Base-by-base conservation (phyloP, 1,140 invertebrate species). In the Tetragonula clypearis region DNA sequence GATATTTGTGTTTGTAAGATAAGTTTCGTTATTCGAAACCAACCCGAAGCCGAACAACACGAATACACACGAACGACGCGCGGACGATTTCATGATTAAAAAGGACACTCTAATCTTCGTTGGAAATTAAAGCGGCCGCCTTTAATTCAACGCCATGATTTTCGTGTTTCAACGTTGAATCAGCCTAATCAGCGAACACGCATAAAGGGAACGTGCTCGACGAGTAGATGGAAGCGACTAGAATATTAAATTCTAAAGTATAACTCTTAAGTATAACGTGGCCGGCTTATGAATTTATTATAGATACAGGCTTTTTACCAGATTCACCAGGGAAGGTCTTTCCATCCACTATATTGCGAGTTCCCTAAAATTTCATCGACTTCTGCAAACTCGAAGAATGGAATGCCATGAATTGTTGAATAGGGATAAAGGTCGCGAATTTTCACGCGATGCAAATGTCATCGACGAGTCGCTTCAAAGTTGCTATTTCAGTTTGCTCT, bases 81-180 rank as follows among this genome's bases (percentile, higher is more conserved):
- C 21, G 8, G 74, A 82, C 41, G 82, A 82, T 55, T 58, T 66
- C 8, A 23, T 49, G 26, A 71, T 69, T 68, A 23, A 49, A 69
- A 30, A 35, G 9, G 14, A 30, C 49, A 3, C 30, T n/a, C 14
- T 53, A 56, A 75, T 35, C 49, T 49, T 35, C 41, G 55, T 15
- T 8, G 17, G 8, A 15, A 60, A 80, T 73, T 60, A 73, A 80
- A 80, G 14, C 30, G 21, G 3, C 1, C 19, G 23, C 41, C 1
- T 21, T 66, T 53, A 14, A 53, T 14, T n/a, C 6, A 11, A 5
- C 35, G 23, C 1, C 2, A 19, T 2, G 41, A 66, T 66, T 72
- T 26, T 49, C 69, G 11, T 23, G 26, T 26, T 26, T 66, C 65
- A 19, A 66, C 17, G 26, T 19, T 62, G 60, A 14, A 5, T 41